Conservation (phyloP, 2,888 invertebrate genomes). For the Ganaspis brasiliensis region DNA sequence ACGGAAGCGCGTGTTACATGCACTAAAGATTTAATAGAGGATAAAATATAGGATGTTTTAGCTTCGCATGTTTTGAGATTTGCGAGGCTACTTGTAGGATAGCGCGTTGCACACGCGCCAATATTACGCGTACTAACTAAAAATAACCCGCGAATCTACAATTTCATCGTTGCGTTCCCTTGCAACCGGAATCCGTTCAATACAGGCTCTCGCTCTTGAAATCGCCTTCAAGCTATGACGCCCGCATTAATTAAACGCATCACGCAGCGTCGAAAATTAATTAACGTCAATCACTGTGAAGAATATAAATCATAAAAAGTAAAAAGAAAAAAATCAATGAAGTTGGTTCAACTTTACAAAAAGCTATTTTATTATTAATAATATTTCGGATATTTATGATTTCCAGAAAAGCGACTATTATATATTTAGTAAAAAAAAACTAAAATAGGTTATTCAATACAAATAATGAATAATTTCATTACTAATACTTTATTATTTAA, state of each 20-base stretch:
- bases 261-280: neutral
- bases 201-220: conserved; percentile 17
- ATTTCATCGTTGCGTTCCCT: conserved; percentile 49
- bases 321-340: too few species aligned
- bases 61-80: conserved; percentile 57
- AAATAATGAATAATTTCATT: too few species aligned
- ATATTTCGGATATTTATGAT: too few species aligned
- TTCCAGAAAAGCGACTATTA: too few species aligned
- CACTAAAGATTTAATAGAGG: neutral
- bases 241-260: neutral
- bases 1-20: neutral
- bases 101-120: conserved; percentile 52
- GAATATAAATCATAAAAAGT: neutral
- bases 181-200: conserved; percentile 26
- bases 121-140: conserved; percentile 58
- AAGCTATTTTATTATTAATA: too few species aligned
- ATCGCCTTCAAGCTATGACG: neutral
- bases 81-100: conserved; percentile 59
- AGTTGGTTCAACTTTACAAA: too few species aligned
- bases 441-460: too few species aligned
- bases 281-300: neutral
- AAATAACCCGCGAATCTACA: conserved; percentile 54
- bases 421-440: too few species aligned
- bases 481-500: too few species aligned
- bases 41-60: conserved; percentile 1